These are phyloP conservation scores for Pollimyrus isidori DNA, from an alignment of 2,113 vertebrate species.

Conservation along the genomic window DNA sequence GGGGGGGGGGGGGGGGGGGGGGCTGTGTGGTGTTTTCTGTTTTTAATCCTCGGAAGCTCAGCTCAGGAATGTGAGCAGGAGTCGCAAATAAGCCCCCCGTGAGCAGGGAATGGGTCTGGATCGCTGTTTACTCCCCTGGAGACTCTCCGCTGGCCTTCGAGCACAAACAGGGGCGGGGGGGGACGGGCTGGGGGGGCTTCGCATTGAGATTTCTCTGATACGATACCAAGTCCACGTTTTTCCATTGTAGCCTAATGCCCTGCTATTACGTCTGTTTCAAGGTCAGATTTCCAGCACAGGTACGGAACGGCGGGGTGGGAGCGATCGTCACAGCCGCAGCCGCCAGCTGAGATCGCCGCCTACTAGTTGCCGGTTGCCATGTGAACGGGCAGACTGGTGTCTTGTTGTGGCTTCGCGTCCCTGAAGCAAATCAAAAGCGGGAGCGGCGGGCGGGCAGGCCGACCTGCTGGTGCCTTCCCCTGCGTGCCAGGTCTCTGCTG, in stretches of 20 bases:
- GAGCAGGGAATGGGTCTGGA: neutral
- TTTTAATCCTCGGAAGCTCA: slow-evolving; percentile 7
- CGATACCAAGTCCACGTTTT: neutral
- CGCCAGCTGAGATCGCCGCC: neutral
- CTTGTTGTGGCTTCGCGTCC: neutral
- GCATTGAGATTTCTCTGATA: neutral
- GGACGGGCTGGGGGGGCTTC: neutral
- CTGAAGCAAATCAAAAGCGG: neutral
- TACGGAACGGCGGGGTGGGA: neutral
- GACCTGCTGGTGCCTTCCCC: neutral
- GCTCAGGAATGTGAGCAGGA: neutral
- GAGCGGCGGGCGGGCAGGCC: neutral
- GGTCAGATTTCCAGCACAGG: neutral
- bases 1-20: no score
- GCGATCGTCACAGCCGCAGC: neutral
- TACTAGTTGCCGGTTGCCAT: neutral
- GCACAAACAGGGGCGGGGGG: neutral
- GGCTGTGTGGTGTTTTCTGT: neutral
- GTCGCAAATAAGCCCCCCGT: neutral
- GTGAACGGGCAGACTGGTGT: neutral
- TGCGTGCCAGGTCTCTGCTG: neutral
- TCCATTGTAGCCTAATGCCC: neutral
- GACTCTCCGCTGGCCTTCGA: neutral
- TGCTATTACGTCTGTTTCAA: neutral
- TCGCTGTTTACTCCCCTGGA: neutral